Evolutionary conservation across 2,888 invertebrate species (phyloP), one percentile per base, ranked within the genome.

Genomic region (Lycophotia porphyrea): DNA sequence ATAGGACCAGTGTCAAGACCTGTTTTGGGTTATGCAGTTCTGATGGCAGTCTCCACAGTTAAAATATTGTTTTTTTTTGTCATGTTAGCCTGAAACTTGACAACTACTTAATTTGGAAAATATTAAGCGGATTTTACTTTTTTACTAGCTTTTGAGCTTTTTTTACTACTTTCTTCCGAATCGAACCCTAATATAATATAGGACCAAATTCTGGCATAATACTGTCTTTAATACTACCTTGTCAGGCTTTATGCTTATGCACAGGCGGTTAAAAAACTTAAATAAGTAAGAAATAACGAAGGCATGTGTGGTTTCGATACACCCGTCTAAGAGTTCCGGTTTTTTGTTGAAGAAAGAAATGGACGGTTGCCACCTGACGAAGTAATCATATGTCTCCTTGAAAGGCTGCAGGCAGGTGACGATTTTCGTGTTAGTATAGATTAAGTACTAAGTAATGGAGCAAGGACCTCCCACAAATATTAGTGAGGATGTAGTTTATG

Each of bases 281-380:
- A 73, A 82, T 71, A 63, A n/a, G 34, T 69, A 73, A 61, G 31
- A 72, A 72, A 83, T 74, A 63, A 63, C 55, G 61, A 79, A 78
- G 81, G 75, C 88, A 85, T 86, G 74, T 74, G 86, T 58, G 86
- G 76, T 84, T 80, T 68, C 67, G 60, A 79, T 74, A 63, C 81
- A 85, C 49, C 81, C 64, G 76, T 70, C 76, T 72, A 34, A 69
- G 44, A 66, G 75, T 78, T 80, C 86, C 79, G 79, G 81, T 85
- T 86, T 85, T 87, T 86, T 85, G 71, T 87, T 63, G 36, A 76
- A 73, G 64, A 15, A 47, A 63, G 8, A 74, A 80, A 76, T 64
- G 76, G 52, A 65, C 81, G 80, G 76, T 76, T 70, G 58, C 81
- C 86, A 86, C 69, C 84, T 86, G 86, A 86, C 78, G 71, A 74